Base-by-base conservation (phyloP, 1,140 invertebrate genomes). In the Oncopodura yosiiana region DNA sequence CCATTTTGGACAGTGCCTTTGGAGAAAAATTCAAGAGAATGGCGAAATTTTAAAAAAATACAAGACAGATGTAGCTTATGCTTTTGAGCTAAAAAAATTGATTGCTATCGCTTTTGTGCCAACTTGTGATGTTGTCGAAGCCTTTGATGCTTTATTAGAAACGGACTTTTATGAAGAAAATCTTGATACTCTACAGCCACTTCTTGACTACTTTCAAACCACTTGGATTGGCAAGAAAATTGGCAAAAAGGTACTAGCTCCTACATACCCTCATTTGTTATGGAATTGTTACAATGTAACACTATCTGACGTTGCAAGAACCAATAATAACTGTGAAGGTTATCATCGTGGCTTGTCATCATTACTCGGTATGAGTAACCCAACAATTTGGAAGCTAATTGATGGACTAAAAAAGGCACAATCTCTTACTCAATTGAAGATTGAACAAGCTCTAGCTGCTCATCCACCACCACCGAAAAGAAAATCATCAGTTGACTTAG, bases 171-270 rank as follows among this genome's bases (percentile, higher is more conserved):
- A 11, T 26, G 4, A 12, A 8, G 38, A 18, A 11, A 56, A 56
- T 52, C 32, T 39, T 14, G 18, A 41, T 14, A n/a, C 24, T n/a
- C 29, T 53, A 9, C 26, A 11, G 4, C 46, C 34, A n/a, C 18
- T 56, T 3, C 4, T 52, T n/a, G 39, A 50, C 36, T 56, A 50
- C 45, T 39, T 52, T 29, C 36, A 56, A 38, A 26, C 11, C 19
- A 53, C 24, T 19, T 56, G 54, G 54, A 56, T 56, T 5, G 54
- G 45, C n/a, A n/a, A n/a, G n/a, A n/a, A n/a, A n/a, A n/a, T n/a
- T n/a, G n/a, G n/a, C n/a, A n/a, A n/a, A n/a, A n/a, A n/a, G n/a
- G n/a, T n/a, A n/a, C n/a, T n/a, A n/a, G n/a, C n/a, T n/a, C n/a
- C n/a, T n/a, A n/a, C n/a, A n/a, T n/a, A n/a, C n/a, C n/a, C n/a